Percentiles rank a stretch among this genome's conserved stretches.
Conservation (phyloP, 2,113 vertebrate species). For the Tragelaphus imberbis region DNA sequence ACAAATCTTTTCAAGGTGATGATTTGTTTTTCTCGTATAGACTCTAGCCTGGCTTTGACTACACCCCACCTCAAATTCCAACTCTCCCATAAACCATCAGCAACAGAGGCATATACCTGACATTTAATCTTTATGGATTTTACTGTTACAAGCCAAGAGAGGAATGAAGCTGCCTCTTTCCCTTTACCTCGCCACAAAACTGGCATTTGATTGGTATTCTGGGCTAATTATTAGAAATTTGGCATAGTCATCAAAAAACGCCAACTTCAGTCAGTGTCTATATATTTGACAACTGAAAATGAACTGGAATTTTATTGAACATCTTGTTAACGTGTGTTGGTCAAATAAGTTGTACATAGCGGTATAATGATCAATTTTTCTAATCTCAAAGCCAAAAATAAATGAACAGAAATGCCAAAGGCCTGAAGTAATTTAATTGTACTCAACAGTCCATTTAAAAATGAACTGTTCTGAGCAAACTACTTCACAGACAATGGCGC, state of each 20-base stretch:
- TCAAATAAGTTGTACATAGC: background rate
- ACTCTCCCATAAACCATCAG: no score
- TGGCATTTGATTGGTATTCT: slow-evolving; percentile 24
- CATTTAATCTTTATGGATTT: background rate
- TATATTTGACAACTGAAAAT: slow-evolving; percentile 12
- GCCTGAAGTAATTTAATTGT: background rate
- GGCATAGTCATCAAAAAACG: background rate
- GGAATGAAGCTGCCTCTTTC: background rate
- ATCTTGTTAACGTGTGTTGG: background rate
- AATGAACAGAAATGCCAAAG: background rate
- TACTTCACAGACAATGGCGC: background rate
- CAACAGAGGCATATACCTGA: background rate
- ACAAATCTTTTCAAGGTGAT: background rate
- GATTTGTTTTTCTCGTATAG: background rate
- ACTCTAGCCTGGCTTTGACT: background rate
- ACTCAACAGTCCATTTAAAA: slow-evolving; percentile 38
- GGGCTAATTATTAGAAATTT: slow-evolving; percentile 45
- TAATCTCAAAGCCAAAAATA: slow-evolving; percentile 27
- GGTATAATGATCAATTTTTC: background rate
- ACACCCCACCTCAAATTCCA: background rate
- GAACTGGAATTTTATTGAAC: background rate
- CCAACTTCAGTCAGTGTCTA: background rate
- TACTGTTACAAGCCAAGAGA: background rate
- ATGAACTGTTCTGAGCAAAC: slow-evolving; percentile 42
- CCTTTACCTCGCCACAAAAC: background rate